A percentile compares a stretch with the other conserved stretches of the same genome.
These are phyloP conservation scores for Porites australiensis DNA, from an alignment of 64 coral and sea anemone species.

Conservation along the genomic window DNA sequence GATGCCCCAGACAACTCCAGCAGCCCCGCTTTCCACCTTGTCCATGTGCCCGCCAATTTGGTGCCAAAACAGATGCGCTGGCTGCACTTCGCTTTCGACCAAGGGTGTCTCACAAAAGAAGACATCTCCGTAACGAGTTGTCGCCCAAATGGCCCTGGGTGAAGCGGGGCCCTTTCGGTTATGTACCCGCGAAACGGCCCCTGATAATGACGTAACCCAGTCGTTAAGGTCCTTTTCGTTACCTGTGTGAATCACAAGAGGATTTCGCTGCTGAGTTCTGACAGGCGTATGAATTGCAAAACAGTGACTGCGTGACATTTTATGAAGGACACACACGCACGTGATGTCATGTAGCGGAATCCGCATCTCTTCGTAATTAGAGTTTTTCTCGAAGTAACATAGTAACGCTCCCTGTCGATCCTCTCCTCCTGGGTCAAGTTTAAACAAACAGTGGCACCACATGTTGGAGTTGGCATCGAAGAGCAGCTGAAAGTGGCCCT, in stretches of 20 bases:
- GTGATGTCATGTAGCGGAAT: conserved; percentile 80
- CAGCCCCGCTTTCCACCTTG: conserved; percentile 79
- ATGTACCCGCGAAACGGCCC: conserved; percentile 52
- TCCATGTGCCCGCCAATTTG: conserved; percentile 93
- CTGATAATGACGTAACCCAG: conserved; percentile 82
- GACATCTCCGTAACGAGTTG: conserved; percentile 81
- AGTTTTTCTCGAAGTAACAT: conserved; percentile 81
- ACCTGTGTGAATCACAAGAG: conserved; percentile 69
- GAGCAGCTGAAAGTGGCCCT: conserved; percentile 73
- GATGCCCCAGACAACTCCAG: conserved; percentile 92
- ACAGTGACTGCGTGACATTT: conserved; percentile 89
- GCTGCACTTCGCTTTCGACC: conserved; percentile 40
- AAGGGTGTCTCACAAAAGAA: conserved; percentile 83
- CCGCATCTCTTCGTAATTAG: conserved; percentile 72
- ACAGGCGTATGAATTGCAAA: conserved; percentile 84
- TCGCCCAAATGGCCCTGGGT: conserved; percentile 86
- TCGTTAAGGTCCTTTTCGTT: conserved; percentile 96
- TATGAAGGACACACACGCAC: conserved; percentile 77
- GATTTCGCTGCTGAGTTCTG: conserved; percentile 73
- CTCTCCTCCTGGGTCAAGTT: conserved; percentile 65
- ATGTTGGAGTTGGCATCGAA: conserved; percentile 72
- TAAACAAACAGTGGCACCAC: conserved; percentile 91
- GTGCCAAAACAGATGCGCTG: conserved; percentile 85
- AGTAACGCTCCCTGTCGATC: conserved; percentile 64
- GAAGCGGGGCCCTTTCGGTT: conserved; percentile 83